Evolutionary conservation across 2,888 invertebrate species (phyloP).

Genomic region (Glyphotaelius pellucidus): DNA sequence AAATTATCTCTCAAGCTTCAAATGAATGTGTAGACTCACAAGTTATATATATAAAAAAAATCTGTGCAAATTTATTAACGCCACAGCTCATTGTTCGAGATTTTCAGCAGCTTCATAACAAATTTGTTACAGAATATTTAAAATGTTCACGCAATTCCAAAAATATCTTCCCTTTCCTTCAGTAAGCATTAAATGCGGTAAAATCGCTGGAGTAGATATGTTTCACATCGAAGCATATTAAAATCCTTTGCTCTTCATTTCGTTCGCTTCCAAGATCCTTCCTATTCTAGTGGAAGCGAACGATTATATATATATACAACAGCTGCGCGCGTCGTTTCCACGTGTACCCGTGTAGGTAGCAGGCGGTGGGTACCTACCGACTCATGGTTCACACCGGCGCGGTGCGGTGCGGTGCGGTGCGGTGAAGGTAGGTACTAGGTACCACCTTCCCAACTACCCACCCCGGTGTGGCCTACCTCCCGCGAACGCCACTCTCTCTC

Average conservation of each 20-base stretch:
- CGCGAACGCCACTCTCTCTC: background rate
- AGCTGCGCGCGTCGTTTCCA: conserved; percentile 28
- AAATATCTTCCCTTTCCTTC: background rate
- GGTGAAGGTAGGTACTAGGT: background rate
- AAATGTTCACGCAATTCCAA: background rate
- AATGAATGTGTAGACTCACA: too few species aligned
- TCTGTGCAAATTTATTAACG: too few species aligned
- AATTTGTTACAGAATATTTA: too few species aligned
- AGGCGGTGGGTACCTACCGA: conserved; percentile 4
- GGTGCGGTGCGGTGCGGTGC: background rate
- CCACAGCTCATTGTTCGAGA: too few species aligned
- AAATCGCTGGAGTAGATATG: background rate
- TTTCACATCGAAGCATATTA: background rate
- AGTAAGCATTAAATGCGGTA: background rate
- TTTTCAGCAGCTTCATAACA: too few species aligned
- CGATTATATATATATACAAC: background rate
- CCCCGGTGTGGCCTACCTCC: background rate
- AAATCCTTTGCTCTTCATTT: background rate
- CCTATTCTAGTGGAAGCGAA: background rate
- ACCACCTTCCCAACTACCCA: background rate
- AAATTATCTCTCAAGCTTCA: too few species aligned
- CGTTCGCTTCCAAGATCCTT: background rate
- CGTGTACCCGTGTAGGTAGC: conserved; percentile 5
- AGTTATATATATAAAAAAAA: too few species aligned
- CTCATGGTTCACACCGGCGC: background rate